Evolutionary conservation across 1,140 invertebrate species (phyloP).

Genomic region (Trichogramma pretiosum): DNA sequence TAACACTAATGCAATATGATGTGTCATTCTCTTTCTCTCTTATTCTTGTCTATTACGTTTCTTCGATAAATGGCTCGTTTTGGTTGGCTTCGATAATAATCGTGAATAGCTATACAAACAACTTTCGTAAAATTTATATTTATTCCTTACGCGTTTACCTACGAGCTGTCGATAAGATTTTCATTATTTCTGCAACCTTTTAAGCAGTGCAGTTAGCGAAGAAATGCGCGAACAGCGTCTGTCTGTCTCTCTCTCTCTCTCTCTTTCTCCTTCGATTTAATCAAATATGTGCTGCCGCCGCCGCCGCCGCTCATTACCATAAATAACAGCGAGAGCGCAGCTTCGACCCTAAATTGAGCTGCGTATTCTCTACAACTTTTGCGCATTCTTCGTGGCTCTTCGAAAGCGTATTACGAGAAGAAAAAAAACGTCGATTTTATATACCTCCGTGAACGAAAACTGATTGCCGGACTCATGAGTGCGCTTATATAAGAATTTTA

Average conservation of each 20-base stretch:
- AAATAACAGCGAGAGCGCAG: no score
- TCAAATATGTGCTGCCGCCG: conserved; percentile 17
- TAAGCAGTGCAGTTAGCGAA: neutral
- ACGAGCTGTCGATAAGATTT: neutral
- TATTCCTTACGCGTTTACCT: neutral
- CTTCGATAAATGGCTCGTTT: no score
- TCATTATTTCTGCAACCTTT: neutral
- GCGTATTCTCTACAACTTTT: neutral
- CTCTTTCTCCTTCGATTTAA: no score
- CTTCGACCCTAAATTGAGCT: conserved; percentile 5
- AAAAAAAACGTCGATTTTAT: neutral
- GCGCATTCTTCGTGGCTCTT: neutral
- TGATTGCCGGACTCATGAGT: neutral
- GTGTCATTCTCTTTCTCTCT: no score
- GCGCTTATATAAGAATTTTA: neutral
- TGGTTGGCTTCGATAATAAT: neutral
- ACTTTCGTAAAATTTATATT: neutral
- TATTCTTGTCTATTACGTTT: no score
- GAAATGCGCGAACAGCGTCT: no score
- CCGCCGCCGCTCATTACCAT: conserved; percentile 3
- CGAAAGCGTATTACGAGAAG: neutral
- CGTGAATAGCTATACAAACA: neutral
- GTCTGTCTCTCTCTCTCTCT: no score
- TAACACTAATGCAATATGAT: no score
- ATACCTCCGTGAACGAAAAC: neutral